Conservation (phyloP, 2,888 invertebrate species). For the Diplazon laetatorius region DNA sequence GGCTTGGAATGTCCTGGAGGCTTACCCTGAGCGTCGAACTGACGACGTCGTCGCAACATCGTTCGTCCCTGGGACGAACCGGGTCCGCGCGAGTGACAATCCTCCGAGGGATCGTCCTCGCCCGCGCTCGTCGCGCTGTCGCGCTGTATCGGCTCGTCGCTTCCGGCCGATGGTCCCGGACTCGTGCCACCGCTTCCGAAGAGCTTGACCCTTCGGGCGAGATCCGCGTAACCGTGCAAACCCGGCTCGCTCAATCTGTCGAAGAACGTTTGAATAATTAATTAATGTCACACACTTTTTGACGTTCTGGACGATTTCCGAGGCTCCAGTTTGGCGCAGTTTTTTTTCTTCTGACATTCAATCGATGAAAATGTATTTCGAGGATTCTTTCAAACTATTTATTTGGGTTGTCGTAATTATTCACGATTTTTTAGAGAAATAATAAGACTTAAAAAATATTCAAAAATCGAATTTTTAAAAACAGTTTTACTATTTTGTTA, state of each 20-base stretch:
- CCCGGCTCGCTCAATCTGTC: constrained; percentile 79
- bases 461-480: too few species aligned
- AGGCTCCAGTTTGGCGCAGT: too few species aligned
- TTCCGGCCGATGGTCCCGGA: constrained; percentile 72
- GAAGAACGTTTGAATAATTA: not conserved
- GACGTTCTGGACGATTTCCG: too few species aligned
- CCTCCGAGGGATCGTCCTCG: constrained; percentile 79
- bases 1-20: constrained; percentile 17
- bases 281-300: too few species aligned
- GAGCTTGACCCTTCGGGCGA: constrained; percentile 79
- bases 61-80: constrained; percentile 77
- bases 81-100: constrained; percentile 72
- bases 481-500: too few species aligned
- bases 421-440: too few species aligned
- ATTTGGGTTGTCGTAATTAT: too few species aligned
- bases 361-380: too few species aligned
- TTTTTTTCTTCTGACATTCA: too few species aligned
- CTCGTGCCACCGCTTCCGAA: constrained; percentile 74
- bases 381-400: too few species aligned
- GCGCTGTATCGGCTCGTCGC: constrained; percentile 79
- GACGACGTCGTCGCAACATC: constrained; percentile 78
- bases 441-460: too few species aligned
- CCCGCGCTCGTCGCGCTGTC: constrained; percentile 81
- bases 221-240: constrained; percentile 76
- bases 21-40: constrained; percentile 81